Conservation (phyloP, 2,797 vertebrate genomes). For the Thaleichthys pacificus region DNA sequence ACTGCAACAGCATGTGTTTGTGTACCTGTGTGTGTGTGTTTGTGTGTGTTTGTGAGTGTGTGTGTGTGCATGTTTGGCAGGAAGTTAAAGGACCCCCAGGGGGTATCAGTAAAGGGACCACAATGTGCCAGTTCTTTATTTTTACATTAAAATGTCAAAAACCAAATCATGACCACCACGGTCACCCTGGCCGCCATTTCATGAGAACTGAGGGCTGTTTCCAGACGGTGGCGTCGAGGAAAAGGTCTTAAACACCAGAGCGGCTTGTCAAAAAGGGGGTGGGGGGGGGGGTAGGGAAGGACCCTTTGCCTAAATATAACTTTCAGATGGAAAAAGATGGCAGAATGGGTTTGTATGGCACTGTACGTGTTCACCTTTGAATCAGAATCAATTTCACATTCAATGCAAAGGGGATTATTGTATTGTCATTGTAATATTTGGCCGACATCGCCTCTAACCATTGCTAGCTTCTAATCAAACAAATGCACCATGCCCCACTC, state of each 20-base stretch:
- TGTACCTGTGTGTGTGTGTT: conserved; percentile 6
- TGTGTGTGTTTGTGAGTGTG: conserved; percentile 3
- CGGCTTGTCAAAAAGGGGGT: no score
- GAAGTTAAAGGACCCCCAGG: background rate
- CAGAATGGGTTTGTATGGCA: background rate
- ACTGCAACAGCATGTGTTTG: conserved; percentile 24
- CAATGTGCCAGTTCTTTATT: background rate
- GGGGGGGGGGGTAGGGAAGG: no score
- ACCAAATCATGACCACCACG: no score
- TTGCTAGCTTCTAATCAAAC: conserved; percentile 26
- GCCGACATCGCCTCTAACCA: conserved; percentile 58
- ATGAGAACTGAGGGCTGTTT: no score
- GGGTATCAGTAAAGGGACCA: background rate
- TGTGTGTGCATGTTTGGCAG: background rate
- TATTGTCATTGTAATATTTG: conserved; percentile 62
- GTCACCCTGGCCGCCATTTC: no score
- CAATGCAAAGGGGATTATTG: conserved; percentile 55
- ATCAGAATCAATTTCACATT: background rate
- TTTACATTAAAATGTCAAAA: background rate
- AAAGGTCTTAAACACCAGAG: no score
- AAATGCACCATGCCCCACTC: conserved; percentile 20
- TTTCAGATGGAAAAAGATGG: no score
- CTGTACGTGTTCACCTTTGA: background rate
- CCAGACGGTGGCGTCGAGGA: no score
- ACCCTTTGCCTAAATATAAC: no score